Percentiles rank a stretch among this genome's conserved stretches.
These are phyloP conservation scores for Agrochola lychnidis DNA, from an alignment of 2,888 invertebrate genomes.

Conservation along the genomic window DNA sequence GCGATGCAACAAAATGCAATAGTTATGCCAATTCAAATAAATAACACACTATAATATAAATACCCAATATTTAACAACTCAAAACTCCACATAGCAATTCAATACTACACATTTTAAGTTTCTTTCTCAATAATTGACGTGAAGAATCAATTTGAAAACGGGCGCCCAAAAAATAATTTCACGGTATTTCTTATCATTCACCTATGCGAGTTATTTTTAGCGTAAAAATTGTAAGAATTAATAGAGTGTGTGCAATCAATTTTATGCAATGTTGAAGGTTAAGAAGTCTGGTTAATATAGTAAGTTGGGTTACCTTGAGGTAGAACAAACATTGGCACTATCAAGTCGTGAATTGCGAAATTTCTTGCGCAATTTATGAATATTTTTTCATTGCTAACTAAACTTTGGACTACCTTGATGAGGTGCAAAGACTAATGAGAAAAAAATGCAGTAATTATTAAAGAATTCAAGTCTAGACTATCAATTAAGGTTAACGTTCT, in stretches of 20 bases:
- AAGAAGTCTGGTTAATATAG: constrained; percentile 25
- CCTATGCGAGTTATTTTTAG: constrained; percentile 34
- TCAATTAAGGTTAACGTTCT: background rate
- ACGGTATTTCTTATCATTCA: constrained; percentile 23
- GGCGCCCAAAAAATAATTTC: constrained; percentile 3
- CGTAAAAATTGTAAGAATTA: constrained; percentile 30
- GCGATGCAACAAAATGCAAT: background rate
- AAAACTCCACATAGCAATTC: constrained; percentile 2
- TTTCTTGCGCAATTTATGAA: constrained; percentile 33
- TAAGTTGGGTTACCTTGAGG: constrained; percentile 49
- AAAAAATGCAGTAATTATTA: constrained; percentile 4
- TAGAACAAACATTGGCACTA: constrained; percentile 53
- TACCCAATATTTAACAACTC: background rate
- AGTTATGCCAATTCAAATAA: background rate
- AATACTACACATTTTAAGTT: background rate
- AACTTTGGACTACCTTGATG: constrained; percentile 31
- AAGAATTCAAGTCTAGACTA: background rate
- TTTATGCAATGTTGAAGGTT: constrained; percentile 56
- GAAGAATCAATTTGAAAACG: constrained; percentile 35
- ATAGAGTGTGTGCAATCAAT: constrained; percentile 60
- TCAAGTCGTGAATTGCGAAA: constrained; percentile 36
- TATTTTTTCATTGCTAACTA: constrained; percentile 9
- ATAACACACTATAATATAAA: background rate
- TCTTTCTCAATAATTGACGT: constrained; percentile 20
- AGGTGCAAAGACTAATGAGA: background rate